phyloP scores from a whole-genome alignment of 2,888 invertebrate genomes.

The Netelia fuscicornis region DNA sequence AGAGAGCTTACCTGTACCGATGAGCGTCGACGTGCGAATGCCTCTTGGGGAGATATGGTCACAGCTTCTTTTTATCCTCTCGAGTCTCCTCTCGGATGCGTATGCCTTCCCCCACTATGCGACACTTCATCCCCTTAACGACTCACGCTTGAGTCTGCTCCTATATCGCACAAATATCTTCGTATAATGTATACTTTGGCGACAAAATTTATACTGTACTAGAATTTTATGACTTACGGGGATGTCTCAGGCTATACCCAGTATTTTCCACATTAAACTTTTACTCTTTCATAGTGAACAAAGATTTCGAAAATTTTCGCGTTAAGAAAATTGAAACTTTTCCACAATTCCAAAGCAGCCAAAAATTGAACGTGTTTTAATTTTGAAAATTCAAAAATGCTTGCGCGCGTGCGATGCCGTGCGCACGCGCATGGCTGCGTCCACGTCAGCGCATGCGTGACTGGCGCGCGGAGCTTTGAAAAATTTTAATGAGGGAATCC shows the following conservation, averaged over 20 bases:
- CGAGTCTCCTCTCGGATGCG: slow-evolving; percentile 45
- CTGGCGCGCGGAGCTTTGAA: too few relatives aligned
- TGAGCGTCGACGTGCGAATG: slow-evolving; percentile 74
- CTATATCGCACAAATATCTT: not conserved
- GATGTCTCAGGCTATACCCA: not conserved
- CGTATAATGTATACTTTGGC: not conserved
- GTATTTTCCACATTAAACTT: not conserved
- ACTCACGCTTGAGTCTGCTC: slow-evolving; percentile 8
- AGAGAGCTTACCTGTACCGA: slow-evolving; percentile 71
- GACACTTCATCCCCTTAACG: slow-evolving; percentile 32
- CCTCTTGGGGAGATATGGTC: slow-evolving; percentile 71
- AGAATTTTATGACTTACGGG: not conserved
- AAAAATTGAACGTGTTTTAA: not conserved
- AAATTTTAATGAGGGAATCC: too few relatives aligned
- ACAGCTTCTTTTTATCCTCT: slow-evolving; percentile 46
- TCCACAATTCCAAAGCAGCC: not conserved
- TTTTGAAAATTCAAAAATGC: too few relatives aligned
- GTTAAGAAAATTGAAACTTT: too few relatives aligned
- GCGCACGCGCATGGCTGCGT: too few relatives aligned
- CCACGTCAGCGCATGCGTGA: too few relatives aligned
- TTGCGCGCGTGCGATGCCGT: too few relatives aligned
- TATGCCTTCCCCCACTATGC: slow-evolving; percentile 54
- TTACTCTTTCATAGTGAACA: too few relatives aligned
- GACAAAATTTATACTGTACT: slow-evolving; percentile 13
- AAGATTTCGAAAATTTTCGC: too few relatives aligned